Evolutionary conservation across 2,113 vertebrate genomes (phyloP).

Genomic region (Tiliqua scincoides): DNA sequence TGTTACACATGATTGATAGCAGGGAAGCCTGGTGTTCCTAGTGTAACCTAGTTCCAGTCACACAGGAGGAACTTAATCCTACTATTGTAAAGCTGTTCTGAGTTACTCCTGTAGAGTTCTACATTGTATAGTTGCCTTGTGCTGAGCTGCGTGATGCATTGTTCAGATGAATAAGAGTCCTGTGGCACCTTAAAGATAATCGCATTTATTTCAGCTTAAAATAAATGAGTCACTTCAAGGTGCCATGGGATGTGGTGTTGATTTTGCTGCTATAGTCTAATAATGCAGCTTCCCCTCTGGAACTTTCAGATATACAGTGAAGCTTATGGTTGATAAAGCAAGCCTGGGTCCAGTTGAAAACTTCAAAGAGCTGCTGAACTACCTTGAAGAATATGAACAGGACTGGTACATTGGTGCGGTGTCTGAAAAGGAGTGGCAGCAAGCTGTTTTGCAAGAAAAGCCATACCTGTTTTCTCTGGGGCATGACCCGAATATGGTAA

Average conservation of each 20-base stretch:
- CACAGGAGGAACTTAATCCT: not conserved
- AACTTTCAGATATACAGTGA: slow-evolving; percentile 88
- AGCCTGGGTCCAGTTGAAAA: slow-evolving; percentile 90
- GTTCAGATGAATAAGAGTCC: slow-evolving; percentile 74
- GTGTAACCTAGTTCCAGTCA: not conserved
- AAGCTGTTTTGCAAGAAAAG: slow-evolving; percentile 92
- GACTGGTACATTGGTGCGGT: slow-evolving; percentile 95
- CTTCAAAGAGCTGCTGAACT: slow-evolving; percentile 86
- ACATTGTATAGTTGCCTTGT: not conserved
- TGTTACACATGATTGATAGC: not conserved
- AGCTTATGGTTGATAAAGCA: slow-evolving; percentile 95
- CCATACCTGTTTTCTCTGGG: slow-evolving; percentile 94
- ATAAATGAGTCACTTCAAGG: too few species aligned
- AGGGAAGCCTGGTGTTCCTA: not conserved
- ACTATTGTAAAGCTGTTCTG: not conserved
- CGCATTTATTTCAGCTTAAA: too few species aligned
- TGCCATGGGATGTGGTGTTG: too few species aligned
- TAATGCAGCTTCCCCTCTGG: too few species aligned
- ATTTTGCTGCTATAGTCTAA: too few species aligned
- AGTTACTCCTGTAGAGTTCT: too few species aligned
- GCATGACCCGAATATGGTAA: slow-evolving; percentile 93
- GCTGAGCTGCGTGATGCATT: too few species aligned
- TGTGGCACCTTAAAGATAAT: too few species aligned
- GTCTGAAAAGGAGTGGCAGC: slow-evolving; percentile 91
- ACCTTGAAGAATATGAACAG: slow-evolving; percentile 88